These are phyloP conservation scores for Aethina tumida DNA, from an alignment of 1,140 invertebrate genomes.

Conservation along the genomic window DNA sequence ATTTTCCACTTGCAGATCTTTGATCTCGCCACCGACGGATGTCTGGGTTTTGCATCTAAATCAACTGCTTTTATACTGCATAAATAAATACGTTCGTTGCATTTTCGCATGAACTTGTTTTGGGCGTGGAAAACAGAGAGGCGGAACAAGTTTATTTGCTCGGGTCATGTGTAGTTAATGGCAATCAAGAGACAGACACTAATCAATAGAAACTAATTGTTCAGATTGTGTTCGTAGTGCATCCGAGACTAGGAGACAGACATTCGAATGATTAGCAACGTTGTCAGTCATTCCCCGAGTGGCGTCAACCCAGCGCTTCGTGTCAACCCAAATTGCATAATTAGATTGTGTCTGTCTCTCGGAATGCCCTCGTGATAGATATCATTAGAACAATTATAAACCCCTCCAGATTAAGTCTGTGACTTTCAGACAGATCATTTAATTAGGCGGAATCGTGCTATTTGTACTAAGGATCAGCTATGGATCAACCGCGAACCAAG, in stretches of 20 bases:
- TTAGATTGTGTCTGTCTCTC: slow-evolving; percentile 27
- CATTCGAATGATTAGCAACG: slow-evolving; percentile 20
- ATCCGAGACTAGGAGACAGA: slow-evolving; percentile 13
- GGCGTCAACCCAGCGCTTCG: slow-evolving; percentile 20
- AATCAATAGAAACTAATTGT: slow-evolving; percentile 19
- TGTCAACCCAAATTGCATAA: slow-evolving; percentile 30
- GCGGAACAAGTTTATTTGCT: no score
- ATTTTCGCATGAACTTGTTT: no score
- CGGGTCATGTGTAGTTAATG: no score
- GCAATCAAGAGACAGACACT: slow-evolving; percentile 9
- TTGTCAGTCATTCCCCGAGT: slow-evolving; percentile 29
- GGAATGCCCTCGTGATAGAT: slow-evolving; percentile 25
- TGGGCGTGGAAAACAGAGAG: no score
- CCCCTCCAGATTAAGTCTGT: slow-evolving; percentile 7
- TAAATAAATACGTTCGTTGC: no score
- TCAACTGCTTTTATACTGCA: no score
- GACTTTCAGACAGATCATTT: slow-evolving; percentile 15
- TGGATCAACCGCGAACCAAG: no score
- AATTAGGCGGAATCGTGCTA: slow-evolving; percentile 15
- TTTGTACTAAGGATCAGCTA: no score
- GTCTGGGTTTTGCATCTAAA: no score
- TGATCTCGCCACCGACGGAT: no score
- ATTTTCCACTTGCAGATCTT: no score
- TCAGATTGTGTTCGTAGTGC: slow-evolving; percentile 16
- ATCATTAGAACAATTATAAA: slow-evolving; percentile 26